Base-by-base conservation (phyloP, 2,113 vertebrate species). In the Balaeniceps rex region DNA sequence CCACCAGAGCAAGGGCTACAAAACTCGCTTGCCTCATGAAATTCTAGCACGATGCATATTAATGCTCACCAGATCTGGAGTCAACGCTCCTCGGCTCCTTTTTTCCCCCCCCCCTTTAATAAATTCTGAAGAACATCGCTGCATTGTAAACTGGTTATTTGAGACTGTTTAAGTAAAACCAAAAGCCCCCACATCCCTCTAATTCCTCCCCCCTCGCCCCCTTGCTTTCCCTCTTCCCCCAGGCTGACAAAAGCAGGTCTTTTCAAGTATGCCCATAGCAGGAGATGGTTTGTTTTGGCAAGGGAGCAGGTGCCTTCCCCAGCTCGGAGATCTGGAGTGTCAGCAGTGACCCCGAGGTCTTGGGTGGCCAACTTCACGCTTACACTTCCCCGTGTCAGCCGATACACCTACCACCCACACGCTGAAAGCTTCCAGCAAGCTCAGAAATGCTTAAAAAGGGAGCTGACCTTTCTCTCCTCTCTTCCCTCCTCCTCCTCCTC, bases 1-100 rank as follows among this genome's bases (percentile, higher is more conserved):
- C 99, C 99, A 99, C 99, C 99, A 31, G 98, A 97, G 98, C 97
- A 98, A 98, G 97, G 98, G 96, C 97, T 92, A 96, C 97, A 87
- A 96, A 96, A 94, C 84, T 97, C 84, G 93, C 97, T 97, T 96
- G 71, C 88, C 97, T 98, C 96, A 93, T 97, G 97, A 98, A 97
- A 96, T 97, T 98, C 97, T 66, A 98, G 94, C 95, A 88, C 82
- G 38, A 97, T 97, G 97, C 97, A 97, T 97, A 97, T 97, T 97
- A 98, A 97, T 97, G 96, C 96, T 98, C 96, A 92, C 96, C 96
- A 96, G 97, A 97, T 97, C 96, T 97, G 96, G 89, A 97, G 88
- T 74, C 68, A 40, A 64, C 93, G 76, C 91, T 87, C 61, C 38
- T 93, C 55, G 24, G 72, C 60, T 89, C 64, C 86, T 60, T 92